A percentile compares a stretch with the other conserved stretches of the same genome.
Evolutionary conservation across 2,888 invertebrate genomes (phyloP).

Genomic region (Didymodactylos carnosus): DNA sequence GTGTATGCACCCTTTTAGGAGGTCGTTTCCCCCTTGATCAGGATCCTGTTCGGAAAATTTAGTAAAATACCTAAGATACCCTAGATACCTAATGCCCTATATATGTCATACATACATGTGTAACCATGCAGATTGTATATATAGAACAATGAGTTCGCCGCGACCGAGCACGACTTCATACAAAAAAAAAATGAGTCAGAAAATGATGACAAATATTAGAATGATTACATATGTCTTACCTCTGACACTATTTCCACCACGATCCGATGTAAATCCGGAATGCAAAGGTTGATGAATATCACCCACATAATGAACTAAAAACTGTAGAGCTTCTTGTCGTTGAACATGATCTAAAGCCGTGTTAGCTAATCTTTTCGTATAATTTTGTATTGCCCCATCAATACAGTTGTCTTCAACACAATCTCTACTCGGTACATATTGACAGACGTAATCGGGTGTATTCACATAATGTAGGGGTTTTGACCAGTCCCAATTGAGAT

Average conservation of each 20-base stretch:
- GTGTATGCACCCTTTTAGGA: too few species aligned
- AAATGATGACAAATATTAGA: too few species aligned
- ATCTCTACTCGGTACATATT: neutral
- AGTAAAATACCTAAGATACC: too few species aligned
- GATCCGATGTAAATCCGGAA: neutral
- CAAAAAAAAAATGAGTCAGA: too few species aligned
- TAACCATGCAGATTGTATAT: too few species aligned
- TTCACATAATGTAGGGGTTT: neutral
- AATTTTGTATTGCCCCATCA: neutral
- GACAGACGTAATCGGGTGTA: neutral
- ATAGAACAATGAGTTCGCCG: too few species aligned
- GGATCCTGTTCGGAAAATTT: too few species aligned
- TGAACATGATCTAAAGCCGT: neutral
- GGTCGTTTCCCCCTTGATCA: too few species aligned
- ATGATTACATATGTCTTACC: neutral
- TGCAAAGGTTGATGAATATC: neutral
- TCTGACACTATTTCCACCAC: neutral
- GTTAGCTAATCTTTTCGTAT: neutral
- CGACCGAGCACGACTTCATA: too few species aligned
- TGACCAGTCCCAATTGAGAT: neutral
- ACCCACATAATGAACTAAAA: neutral
- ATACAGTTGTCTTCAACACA: neutral
- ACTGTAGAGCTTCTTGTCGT: neutral
- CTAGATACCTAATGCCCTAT: too few species aligned
- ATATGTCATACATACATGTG: too few species aligned